Conservation (phyloP, 2,888 invertebrate species). For the Latheticus oryzae region DNA sequence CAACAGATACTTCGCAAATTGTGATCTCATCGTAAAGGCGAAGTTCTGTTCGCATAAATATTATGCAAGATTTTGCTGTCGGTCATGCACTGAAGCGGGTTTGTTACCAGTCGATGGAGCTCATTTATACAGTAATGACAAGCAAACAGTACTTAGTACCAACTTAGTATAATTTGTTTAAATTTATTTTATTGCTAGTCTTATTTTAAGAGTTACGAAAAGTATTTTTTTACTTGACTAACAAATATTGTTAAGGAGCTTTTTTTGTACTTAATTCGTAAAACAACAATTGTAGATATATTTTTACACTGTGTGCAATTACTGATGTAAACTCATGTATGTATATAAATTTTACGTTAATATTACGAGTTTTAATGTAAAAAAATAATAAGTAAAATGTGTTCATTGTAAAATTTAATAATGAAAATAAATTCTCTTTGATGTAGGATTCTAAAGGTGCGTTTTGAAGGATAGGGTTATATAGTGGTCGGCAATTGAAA, state of each 20-base stretch:
- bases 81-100: constrained; percentile 90
- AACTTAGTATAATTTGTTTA: constrained; percentile 51
- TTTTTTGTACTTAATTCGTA: constrained; percentile 39
- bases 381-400: too few relatives aligned
- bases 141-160: constrained; percentile 53
- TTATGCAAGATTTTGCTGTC: constrained; percentile 94
- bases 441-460: too few relatives aligned
- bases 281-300: constrained; percentile 43
- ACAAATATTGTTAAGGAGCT: constrained; percentile 19
- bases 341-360: constrained; percentile 51
- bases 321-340: constrained; percentile 40
- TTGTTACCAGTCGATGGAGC: constrained; percentile 71
- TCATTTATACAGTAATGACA: constrained; percentile 60
- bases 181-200: constrained; percentile 49
- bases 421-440: too few relatives aligned
- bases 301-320: constrained; percentile 38
- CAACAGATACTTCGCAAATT: constrained; percentile 90
- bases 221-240: constrained; percentile 35
- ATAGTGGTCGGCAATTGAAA: too few relatives aligned
- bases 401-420: constrained; percentile 50
- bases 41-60: constrained; percentile 89
- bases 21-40: constrained; percentile 86
- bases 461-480: too few relatives aligned
- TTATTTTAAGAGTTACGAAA: constrained; percentile 42
- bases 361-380: constrained; percentile 49